These are phyloP conservation scores for Venustoraphidia nigricollis DNA, from an alignment of 2,888 invertebrate genomes.

Conservation along the genomic window DNA sequence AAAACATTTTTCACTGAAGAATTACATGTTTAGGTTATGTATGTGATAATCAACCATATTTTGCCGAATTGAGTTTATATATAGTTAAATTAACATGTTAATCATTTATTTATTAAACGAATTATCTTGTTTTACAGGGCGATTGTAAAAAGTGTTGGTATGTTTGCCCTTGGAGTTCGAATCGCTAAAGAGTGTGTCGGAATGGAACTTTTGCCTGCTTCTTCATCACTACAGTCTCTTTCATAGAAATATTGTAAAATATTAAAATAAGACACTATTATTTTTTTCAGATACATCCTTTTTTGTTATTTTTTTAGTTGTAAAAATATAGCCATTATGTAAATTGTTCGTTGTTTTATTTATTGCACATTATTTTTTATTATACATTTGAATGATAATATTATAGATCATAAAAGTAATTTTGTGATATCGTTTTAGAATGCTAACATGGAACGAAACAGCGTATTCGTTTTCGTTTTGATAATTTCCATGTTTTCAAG, in stretches of 20 bases:
- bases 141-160: slow-evolving; percentile 61
- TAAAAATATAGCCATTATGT: not conserved
- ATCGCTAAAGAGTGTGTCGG: slow-evolving; percentile 66
- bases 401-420: not conserved
- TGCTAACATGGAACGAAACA: not conserved
- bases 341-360: not conserved
- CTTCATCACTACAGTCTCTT: slow-evolving; percentile 10
- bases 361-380: not conserved
- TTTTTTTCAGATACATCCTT: not conserved
- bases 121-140: slow-evolving; percentile 42
- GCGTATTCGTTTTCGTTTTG: not conserved
- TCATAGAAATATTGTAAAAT: not conserved
- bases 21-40: slow-evolving; percentile 8
- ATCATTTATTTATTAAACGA: not conserved
- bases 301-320: not conserved
- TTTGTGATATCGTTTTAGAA: not conserved
- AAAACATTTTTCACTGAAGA: slow-evolving; percentile 11
- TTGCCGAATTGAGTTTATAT: not conserved
- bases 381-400: not conserved
- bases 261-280: not conserved
- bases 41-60: not conserved
- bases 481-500: not conserved
- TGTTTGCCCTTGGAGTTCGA: slow-evolving; percentile 61
- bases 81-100: not conserved
- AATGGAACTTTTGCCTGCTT: slow-evolving; percentile 55